phyloP scores from a whole-genome alignment of 1,140 invertebrate genomes.

The Habropoda laboriosa region DNA sequence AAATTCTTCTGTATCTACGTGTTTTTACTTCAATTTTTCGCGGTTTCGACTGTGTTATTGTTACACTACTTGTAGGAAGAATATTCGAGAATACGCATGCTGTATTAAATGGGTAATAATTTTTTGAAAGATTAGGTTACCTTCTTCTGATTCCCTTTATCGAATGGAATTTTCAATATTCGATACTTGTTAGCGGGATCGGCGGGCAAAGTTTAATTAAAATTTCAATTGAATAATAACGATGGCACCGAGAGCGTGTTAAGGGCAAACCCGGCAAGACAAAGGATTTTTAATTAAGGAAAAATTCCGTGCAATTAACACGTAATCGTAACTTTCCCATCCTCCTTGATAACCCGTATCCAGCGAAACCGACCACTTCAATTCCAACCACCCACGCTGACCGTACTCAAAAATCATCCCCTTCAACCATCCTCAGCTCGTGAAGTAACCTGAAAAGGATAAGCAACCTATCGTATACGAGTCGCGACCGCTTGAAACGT shows the following conservation, averaged over 20 bases:
- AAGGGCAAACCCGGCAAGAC: neutral
- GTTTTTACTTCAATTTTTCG: too few species aligned
- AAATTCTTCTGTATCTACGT: neutral
- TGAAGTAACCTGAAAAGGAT: too few species aligned
- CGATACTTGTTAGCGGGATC: neutral
- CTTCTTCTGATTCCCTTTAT: too few species aligned
- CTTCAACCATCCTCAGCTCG: too few species aligned
- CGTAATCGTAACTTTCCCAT: neutral
- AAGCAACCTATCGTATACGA: too few species aligned
- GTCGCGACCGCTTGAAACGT: too few species aligned
- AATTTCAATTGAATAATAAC: neutral
- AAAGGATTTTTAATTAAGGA: constrained; percentile 21
- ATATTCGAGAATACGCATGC: too few species aligned
- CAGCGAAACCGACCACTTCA: too few species aligned
- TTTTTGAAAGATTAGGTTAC: too few species aligned
- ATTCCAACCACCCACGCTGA: neutral
- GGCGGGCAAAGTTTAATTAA: neutral
- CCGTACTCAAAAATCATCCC: neutral
- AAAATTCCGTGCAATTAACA: neutral
- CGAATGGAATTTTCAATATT: neutral
- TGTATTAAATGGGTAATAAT: too few species aligned
- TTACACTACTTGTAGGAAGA: too few species aligned
- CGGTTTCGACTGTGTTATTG: too few species aligned
- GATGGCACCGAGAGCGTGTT: neutral
- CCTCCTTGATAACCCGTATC: neutral